Conservation (phyloP, 2,888 invertebrate genomes). For the Eilema sororculum region DNA sequence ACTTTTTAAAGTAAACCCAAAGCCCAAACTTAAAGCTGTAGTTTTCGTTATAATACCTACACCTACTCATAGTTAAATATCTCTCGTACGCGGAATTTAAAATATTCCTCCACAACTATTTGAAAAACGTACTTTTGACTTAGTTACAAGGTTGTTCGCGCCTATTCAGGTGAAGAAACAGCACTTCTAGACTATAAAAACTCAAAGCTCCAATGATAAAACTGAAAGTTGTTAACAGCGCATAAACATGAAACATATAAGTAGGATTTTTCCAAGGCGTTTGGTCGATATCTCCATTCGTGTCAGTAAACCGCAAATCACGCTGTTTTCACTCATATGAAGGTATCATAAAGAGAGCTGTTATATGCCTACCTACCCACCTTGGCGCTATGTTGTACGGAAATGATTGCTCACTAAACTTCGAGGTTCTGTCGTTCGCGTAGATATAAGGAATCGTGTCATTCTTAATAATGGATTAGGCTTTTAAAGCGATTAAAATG, state of each 20-base stretch:
- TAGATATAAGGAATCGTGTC: constrained; percentile 20
- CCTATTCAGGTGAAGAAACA: neutral
- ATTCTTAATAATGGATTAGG: neutral
- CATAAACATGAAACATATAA: constrained; percentile 6
- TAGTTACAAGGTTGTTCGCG: neutral
- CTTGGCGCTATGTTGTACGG: neutral
- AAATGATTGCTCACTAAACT: neutral
- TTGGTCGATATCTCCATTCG: constrained; percentile 75
- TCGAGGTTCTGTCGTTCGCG: neutral
- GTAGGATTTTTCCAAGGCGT: constrained; percentile 58
- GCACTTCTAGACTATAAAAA: neutral
- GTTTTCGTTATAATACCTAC: neutral
- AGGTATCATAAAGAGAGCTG: constrained; percentile 16
- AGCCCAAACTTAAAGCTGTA: neutral
- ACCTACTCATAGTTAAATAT: neutral
- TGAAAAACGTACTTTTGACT: neutral
- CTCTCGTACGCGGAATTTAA: neutral
- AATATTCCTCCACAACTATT: neutral
- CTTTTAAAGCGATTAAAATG: neutral
- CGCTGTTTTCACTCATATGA: constrained; percentile 40
- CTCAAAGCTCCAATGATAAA: constrained; percentile 24
- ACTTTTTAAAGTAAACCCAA: no score
- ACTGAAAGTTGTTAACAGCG: constrained; percentile 24
- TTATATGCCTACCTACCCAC: constrained; percentile 1
- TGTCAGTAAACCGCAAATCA: constrained; percentile 63